Conservation (phyloP, 2,113 vertebrate species). For the Siniperca knerii region DNA sequence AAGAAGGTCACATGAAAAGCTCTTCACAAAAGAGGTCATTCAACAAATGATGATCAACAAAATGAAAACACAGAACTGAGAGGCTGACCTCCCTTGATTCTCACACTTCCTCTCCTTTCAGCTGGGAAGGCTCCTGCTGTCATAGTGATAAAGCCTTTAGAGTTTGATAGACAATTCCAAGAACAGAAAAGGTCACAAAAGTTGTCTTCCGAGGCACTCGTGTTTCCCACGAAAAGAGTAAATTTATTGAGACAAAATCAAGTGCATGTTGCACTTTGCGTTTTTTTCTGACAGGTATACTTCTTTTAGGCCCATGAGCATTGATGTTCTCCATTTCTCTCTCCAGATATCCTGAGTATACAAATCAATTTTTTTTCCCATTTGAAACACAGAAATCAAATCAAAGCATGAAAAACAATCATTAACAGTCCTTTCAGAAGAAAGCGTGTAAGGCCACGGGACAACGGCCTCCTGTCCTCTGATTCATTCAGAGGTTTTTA, state of each 20-base stretch:
- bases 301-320: constrained; percentile 89
- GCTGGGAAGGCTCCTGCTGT: constrained; percentile 65
- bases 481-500: constrained; percentile 33
- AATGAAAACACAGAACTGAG: constrained; percentile 59
- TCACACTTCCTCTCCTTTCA: constrained; percentile 66
- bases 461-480: constrained; percentile 55
- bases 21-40: constrained; percentile 61
- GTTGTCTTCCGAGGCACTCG: constrained; percentile 93
- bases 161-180: constrained; percentile 78
- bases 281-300: constrained; percentile 87
- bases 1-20: constrained; percentile 46
- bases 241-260: constrained; percentile 98
- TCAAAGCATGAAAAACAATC: constrained; percentile 93
- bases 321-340: constrained; percentile 89
- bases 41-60: constrained; percentile 46
- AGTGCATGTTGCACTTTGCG: constrained; percentile 89
- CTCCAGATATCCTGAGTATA: constrained; percentile 93
- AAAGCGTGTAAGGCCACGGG: constrained; percentile 89
- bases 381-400: constrained; percentile 95
- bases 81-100: constrained; percentile 46
- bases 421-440: constrained; percentile 90
- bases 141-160: constrained; percentile 70
- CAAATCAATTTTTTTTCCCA: constrained; percentile 81
- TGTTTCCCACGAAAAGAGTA: constrained; percentile 96
- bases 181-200: constrained; percentile 88